Conservation (phyloP, 2,797 vertebrate genomes). For the Morus bassanus region DNA sequence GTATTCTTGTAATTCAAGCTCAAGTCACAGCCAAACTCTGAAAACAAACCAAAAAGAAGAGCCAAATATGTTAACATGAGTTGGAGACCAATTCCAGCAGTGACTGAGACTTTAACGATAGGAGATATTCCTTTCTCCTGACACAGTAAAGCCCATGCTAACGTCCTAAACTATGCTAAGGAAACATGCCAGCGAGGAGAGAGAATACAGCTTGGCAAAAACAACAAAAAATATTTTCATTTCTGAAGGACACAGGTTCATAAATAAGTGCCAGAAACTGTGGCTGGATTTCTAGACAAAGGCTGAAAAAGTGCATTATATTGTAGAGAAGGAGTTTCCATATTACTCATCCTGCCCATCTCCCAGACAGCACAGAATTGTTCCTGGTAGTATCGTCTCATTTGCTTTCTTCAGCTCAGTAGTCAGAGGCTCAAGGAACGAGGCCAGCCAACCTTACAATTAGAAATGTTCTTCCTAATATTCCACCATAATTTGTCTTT, state of each 20-base stretch:
- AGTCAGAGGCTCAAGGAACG: background rate
- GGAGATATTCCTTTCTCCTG: background rate
- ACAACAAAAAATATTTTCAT: background rate
- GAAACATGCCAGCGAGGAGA: background rate
- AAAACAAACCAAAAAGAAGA: slow-evolving; percentile 8
- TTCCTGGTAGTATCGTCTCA: background rate
- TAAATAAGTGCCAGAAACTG: background rate
- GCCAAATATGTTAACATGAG: background rate
- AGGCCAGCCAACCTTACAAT: background rate
- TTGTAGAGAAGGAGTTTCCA: background rate
- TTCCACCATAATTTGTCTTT: background rate
- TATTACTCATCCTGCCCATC: slow-evolving; percentile 2
- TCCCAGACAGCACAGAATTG: background rate
- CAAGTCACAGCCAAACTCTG: background rate
- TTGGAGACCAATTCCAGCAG: background rate
- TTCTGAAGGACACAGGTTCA: background rate
- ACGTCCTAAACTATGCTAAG: background rate
- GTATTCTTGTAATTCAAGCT: background rate
- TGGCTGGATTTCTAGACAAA: background rate
- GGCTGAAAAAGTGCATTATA: background rate
- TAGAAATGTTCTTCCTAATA: background rate
- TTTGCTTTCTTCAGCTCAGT: background rate
- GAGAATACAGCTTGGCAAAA: background rate
- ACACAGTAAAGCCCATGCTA: background rate
- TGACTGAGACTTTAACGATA: background rate